A percentile compares a stretch with the other conserved stretches of the same genome.
Conservation (phyloP, 2,888 invertebrate genomes). For the Mactromeris polynyma region DNA sequence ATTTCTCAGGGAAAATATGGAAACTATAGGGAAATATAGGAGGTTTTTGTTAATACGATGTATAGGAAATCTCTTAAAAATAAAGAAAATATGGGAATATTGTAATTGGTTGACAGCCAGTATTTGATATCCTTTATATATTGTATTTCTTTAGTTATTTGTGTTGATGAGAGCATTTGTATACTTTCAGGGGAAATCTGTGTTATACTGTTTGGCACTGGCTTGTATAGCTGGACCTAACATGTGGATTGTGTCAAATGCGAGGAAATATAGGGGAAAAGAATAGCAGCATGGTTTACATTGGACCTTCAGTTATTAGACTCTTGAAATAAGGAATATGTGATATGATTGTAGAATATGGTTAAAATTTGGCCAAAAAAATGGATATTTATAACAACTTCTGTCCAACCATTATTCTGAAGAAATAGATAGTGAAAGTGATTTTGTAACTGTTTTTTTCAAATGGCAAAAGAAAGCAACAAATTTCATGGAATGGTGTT, state of each 20-base stretch:
- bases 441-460: not conserved
- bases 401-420: not conserved
- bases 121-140: not conserved
- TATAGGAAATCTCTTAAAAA: not conserved
- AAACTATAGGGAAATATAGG: not conserved
- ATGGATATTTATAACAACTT: not conserved
- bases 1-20: not conserved
- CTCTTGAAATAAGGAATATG: not conserved
- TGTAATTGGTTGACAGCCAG: not conserved
- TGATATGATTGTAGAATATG: not conserved
- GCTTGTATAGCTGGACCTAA: conserved; percentile 42
- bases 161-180: not conserved
- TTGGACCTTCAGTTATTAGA: not conserved
- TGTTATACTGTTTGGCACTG: conserved; percentile 30
- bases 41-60: not conserved
- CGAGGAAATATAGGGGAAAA: conserved; percentile 57
- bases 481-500: too few relatives aligned
- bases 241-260: conserved; percentile 47
- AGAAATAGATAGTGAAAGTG: not conserved
- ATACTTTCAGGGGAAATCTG: conserved; percentile 52
- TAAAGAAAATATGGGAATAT: not conserved
- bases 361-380: not conserved
- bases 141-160: not conserved
- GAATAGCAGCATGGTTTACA: not conserved
- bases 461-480: not conserved